phyloP scores from a whole-genome alignment of 2,888 invertebrate species.

The Mellilla xanthometata region DNA sequence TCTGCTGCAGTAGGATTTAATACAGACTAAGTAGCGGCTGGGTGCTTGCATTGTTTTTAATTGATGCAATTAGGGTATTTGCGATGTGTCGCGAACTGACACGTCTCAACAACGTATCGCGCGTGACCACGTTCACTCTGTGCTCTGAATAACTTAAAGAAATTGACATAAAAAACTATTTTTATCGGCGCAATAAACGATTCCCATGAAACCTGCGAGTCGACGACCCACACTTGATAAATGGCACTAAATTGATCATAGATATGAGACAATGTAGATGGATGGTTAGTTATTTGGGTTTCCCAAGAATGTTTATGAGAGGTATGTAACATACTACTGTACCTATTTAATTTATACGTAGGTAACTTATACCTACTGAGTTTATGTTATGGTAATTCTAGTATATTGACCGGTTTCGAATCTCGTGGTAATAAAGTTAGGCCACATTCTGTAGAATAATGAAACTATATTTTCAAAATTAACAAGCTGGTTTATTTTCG shows the following conservation, averaged over 20 bases:
- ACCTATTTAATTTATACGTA: no score
- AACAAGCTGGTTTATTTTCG: no score
- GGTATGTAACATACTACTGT: no score
- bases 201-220: conserved; percentile 25
- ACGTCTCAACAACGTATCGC: conserved; percentile 45
- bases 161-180: conserved; percentile 45
- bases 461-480: no score
- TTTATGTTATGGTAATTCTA: no score
- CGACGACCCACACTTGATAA: conserved; percentile 26
- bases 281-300: conserved; percentile 10
- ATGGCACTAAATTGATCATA: conserved; percentile 19
- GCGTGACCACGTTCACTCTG: conserved; percentile 47
- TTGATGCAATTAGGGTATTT: conserved; percentile 59
- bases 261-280: conserved; percentile 10
- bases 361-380: no score
- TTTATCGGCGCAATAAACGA: conserved; percentile 27
- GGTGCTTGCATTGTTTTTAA: conserved; percentile 49
- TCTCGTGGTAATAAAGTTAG: no score
- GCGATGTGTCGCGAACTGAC: conserved; percentile 40
- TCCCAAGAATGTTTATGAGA: no score
- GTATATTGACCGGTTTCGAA: no score
- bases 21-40: conserved; percentile 40
- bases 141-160: conserved; percentile 57
- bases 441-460: no score
- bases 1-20: conserved; percentile 55